Base-by-base conservation (phyloP, 1,140 invertebrate genomes). In the Drosophila sturtevanti region DNA sequence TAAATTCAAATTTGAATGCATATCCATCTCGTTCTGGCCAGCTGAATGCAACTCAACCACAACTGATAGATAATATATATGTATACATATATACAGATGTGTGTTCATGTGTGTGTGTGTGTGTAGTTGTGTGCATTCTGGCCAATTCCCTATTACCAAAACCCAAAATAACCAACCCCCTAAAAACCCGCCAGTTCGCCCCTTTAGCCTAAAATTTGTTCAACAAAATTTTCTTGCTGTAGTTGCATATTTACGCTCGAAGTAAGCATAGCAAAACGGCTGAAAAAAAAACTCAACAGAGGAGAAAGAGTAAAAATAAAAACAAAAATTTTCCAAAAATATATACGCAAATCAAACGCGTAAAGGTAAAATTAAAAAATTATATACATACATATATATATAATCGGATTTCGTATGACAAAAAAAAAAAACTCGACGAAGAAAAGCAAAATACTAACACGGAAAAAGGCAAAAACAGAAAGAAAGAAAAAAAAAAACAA, bases 221-320 rank as follows among this genome's bases (percentile, higher is more conserved):
- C 14, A 75, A 76, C 52, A 38, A 27, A 38, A 52, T 76, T 75
- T 59, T 58, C 64, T 71, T 63, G 71, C 58, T 73, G 82, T 87
- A 87, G 84, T 89, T 89, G 76, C 72, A 79, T 58, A 66, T 69
- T 63, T 59, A 82, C 76, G 79, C 48, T 87, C 82, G 66, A 77
- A 51, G 62, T 60, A 72, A 80, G 74, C 72, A 62, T 61, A 71
- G 37, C 59, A 41, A 64, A 24, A 16, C 54, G 63, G 54, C 51
- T 14, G 54, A 60, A 68, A 51, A 74, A 72, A 27, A 69, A n/a
- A n/a, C n/a, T n/a, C n/a, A n/a, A n/a, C n/a, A n/a, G n/a, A 68
- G 41, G 2, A 66, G 44, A 35, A 35, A 68, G 56, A 51, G 14
- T 22, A 22, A 48, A 51, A 37, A 31, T 7, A 18, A 38, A 6